phyloP scores from a whole-genome alignment of 2,888 invertebrate species.

The Drosophila subsilvestris region DNA sequence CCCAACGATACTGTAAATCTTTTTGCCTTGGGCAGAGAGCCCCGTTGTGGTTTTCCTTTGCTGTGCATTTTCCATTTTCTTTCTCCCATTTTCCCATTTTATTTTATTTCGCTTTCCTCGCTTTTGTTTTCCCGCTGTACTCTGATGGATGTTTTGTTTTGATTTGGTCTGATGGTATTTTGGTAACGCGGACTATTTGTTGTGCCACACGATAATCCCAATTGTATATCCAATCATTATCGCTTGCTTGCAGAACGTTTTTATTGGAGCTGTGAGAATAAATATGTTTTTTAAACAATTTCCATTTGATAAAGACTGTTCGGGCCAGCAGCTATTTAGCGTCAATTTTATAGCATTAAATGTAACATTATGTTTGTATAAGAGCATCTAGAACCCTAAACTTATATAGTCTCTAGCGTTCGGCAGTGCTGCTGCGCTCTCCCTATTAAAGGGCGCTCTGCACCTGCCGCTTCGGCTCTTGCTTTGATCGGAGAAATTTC shows the following conservation, averaged over 20 bases:
- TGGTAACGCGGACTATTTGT: conserved; percentile 43
- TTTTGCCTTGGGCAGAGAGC: conserved; percentile 59
- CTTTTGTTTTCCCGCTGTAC: conserved; percentile 40
- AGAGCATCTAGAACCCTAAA: too few species aligned
- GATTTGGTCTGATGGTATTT: conserved; percentile 75
- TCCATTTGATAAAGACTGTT: background rate
- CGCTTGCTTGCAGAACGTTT: conserved; percentile 9
- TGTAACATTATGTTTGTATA: too few species aligned
- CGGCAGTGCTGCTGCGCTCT: too few species aligned
- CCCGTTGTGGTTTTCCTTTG: conserved; percentile 63
- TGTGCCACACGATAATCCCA: conserved; percentile 57
- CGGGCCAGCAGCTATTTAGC: too few species aligned
- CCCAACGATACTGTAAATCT: conserved; percentile 81
- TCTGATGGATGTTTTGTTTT: conserved; percentile 82
- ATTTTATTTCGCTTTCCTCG: conserved; percentile 28
- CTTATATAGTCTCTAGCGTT: too few species aligned
- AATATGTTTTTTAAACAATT: background rate
- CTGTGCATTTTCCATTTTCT: conserved; percentile 43
- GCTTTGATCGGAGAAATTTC: too few species aligned
- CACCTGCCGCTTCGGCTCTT: too few species aligned
- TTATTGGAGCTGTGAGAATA: background rate
- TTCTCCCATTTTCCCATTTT: conserved; percentile 19
- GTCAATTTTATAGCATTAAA: too few species aligned
- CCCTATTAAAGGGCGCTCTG: too few species aligned
- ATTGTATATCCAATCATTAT: conserved; percentile 51